Conservation (phyloP, 1,140 invertebrate species). For the Tribolium madens region DNA sequence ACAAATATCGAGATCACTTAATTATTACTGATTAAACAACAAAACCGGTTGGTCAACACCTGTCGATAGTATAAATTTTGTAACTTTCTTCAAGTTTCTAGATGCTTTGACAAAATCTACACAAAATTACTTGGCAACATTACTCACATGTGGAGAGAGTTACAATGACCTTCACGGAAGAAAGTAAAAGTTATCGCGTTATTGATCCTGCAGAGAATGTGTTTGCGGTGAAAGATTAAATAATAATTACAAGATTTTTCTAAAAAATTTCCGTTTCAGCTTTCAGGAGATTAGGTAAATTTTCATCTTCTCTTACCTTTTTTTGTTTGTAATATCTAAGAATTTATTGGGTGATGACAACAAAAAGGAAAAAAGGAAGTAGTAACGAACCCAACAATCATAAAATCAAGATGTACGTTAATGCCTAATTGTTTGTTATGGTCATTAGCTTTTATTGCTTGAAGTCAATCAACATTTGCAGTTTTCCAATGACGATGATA, state of each 20-base stretch:
- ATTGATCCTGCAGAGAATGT: background rate
- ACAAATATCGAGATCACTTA: background rate
- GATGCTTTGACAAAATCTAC: slow-evolving; percentile 1
- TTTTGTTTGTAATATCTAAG: too few species aligned
- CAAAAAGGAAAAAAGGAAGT: background rate
- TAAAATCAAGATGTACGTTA: background rate
- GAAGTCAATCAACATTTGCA: background rate
- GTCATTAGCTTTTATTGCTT: slow-evolving; percentile 17
- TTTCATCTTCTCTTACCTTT: background rate
- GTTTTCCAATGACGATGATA: background rate
- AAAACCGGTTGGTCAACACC: slow-evolving; percentile 13
- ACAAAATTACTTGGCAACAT: background rate
- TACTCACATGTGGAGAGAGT: slow-evolving; percentile 28
- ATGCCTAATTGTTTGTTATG: slow-evolving; percentile 13
- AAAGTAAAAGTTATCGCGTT: slow-evolving; percentile 38
- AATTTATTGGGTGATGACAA: background rate
- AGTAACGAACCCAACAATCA: background rate
- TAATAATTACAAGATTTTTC: background rate
- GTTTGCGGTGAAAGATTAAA: slow-evolving; percentile 11
- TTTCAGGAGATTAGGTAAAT: background rate
- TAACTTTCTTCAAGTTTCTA: slow-evolving; percentile 25
- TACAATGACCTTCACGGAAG: slow-evolving; percentile 35
- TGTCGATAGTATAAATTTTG: background rate
- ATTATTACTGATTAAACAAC: background rate
- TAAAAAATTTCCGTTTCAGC: too few species aligned